phyloP scores from a whole-genome alignment of 1,140 invertebrate genomes.

The Fopius arisanus region DNA sequence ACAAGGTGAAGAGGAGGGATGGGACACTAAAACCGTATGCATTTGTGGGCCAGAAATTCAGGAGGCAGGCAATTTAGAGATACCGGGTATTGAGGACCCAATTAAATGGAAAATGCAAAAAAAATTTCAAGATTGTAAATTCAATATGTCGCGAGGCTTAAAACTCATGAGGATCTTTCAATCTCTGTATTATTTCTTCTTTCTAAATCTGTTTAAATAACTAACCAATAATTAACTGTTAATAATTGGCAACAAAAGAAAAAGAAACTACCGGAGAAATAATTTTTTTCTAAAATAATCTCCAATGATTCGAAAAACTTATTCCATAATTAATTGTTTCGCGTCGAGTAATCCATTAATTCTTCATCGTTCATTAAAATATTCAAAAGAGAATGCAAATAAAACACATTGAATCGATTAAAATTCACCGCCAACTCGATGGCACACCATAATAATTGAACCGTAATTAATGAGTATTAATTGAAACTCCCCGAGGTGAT shows the following conservation, averaged over 20 bases:
- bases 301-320: too few species aligned
- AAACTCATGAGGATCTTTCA: too few species aligned
- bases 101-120: conserved; percentile 11
- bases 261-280: too few species aligned
- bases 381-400: neutral
- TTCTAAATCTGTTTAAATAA: too few species aligned
- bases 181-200: too few species aligned
- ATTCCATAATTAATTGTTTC: neutral
- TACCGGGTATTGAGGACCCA: neutral
- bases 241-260: too few species aligned
- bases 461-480: neutral
- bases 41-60: neutral
- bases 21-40: neutral
- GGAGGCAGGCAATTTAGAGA: neutral
- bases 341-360: neutral
- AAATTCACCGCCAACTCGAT: neutral
- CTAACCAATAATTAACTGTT: too few species aligned
- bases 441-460: neutral
- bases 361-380: neutral
- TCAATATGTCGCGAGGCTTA: too few species aligned
- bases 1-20: neutral
- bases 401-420: neutral
- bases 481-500: neutral
- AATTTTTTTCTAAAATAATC: too few species aligned
- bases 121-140: too few species aligned